Percentiles rank a stretch among this genome's conserved stretches.
These are phyloP conservation scores for Pollenia amentaria DNA, from an alignment of 2,888 invertebrate genomes.

Conservation along the genomic window DNA sequence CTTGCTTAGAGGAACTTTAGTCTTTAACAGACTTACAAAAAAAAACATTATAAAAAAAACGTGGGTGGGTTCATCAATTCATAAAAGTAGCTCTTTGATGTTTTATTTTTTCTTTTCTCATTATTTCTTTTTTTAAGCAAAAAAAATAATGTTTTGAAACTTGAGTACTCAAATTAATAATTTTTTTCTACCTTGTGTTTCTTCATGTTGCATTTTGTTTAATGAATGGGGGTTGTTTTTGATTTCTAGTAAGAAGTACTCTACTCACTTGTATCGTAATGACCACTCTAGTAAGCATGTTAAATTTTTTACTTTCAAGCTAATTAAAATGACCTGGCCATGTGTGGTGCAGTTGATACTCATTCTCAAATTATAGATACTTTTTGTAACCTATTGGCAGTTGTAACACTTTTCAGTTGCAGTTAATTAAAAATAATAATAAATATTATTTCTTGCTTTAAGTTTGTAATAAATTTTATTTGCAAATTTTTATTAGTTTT, in stretches of 20 bases:
- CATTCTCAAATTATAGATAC: neutral
- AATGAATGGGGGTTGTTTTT: constrained; percentile 46
- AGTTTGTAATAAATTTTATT: constrained; percentile 16
- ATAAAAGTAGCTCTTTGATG: constrained; percentile 52
- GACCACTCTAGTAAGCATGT: constrained; percentile 51
- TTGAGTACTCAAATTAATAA: constrained; percentile 40
- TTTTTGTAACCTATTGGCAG: neutral
- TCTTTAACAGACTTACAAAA: constrained; percentile 3
- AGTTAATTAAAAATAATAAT: constrained; percentile 18
- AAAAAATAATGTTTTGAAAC: constrained; percentile 22
- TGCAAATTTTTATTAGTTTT: constrained; percentile 13
- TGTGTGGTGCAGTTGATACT: constrained; percentile 4
- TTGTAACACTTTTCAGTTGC: neutral
- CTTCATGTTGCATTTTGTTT: constrained; percentile 12
- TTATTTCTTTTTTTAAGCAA: neutral
- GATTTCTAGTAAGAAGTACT: neutral
- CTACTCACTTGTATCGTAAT: constrained; percentile 19
- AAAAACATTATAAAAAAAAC: neutral
- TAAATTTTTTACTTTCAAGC: constrained; percentile 33
- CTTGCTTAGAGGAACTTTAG: constrained; percentile 3
- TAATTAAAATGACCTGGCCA: constrained; percentile 65
- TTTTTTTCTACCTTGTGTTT: constrained; percentile 36
- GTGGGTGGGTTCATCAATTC: constrained; percentile 42
- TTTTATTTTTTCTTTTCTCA: constrained; percentile 6
- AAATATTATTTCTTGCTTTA: constrained; percentile 11